Evolutionary conservation across 1,140 invertebrate species (phyloP).

Genomic region (Drosophila biarmipes): DNA sequence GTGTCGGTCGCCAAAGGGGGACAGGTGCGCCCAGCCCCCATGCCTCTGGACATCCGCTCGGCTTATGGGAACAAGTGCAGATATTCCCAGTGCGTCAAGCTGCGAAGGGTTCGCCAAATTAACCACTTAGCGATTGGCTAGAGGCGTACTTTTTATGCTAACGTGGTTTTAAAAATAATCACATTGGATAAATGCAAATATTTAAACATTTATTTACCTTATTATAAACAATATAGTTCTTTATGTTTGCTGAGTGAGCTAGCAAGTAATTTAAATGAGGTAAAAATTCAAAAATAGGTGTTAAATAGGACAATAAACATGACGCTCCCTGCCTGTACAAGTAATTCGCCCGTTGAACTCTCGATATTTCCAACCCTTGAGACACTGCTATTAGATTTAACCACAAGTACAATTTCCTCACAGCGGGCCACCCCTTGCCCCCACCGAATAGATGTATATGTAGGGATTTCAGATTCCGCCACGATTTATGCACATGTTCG

Average conservation of each 20-base stretch:
- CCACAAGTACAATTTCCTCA: conserved; percentile 45
- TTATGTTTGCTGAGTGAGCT: no score
- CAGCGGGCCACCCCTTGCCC: conserved; percentile 11
- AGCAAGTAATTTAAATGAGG: no score
- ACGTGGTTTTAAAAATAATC: no score
- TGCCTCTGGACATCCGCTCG: not conserved
- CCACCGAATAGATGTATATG: conserved; percentile 9
- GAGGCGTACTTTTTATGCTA: no score
- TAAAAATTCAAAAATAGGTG: no score
- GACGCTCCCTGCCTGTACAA: not conserved
- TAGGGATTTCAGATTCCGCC: conserved; percentile 14
- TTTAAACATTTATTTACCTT: no score
- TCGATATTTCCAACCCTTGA: conserved; percentile 4
- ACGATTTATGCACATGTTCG: conserved; percentile 39
- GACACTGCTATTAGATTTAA: conserved; percentile 28
- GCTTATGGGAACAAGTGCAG: not conserved
- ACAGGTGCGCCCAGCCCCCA: no score
- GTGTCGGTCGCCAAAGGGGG: not conserved
- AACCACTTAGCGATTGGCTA: not conserved
- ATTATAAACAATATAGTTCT: no score
- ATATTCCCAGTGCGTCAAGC: not conserved
- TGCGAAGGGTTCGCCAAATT: not conserved
- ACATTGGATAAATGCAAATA: no score
- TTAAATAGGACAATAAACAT: no score
- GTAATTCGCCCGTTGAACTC: conserved; percentile 1